These are phyloP conservation scores for Anagrus nilaparvatae DNA, from an alignment of 1,140 invertebrate species.

Conservation along the genomic window DNA sequence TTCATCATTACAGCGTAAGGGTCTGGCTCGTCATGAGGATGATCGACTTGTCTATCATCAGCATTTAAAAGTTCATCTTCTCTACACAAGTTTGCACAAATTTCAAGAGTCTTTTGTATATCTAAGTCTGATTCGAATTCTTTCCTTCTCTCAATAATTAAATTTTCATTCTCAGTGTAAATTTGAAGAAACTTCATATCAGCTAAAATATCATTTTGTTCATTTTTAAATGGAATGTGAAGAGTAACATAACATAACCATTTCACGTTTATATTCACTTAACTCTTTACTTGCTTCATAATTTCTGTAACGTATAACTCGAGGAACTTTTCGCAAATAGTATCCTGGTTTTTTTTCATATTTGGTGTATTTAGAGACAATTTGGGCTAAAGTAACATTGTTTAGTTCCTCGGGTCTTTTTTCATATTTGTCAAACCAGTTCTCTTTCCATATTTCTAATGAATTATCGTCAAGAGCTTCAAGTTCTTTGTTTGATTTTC, in stretches of 20 bases:
- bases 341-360: conserved; percentile 20
- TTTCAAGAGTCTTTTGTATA: conserved; percentile 7
- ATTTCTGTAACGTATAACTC: conserved; percentile 29
- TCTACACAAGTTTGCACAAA: conserved; percentile 5
- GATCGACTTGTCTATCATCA: background rate
- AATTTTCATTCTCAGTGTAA: conserved; percentile 13
- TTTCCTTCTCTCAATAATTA: conserved; percentile 4
- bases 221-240: conserved; percentile 27
- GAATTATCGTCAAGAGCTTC: too few relatives aligned
- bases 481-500: too few relatives aligned
- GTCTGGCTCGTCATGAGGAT: conserved; percentile 4
- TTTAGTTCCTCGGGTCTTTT: conserved; percentile 19
- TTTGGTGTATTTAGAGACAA: conserved; percentile 21
- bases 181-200: conserved; percentile 24
- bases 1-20: conserved; percentile 10
- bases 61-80: background rate
- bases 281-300: conserved; percentile 24
- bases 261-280: conserved; percentile 22
- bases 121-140: conserved; percentile 10
- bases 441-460: too few relatives aligned
- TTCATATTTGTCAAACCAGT: too few relatives aligned
- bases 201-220: conserved; percentile 22
- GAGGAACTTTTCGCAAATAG: conserved; percentile 14
- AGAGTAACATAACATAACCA: conserved; percentile 27
- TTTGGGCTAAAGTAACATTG: conserved; percentile 23